Conservation (phyloP, 2,888 invertebrate species). For the Limenitis camilla region DNA sequence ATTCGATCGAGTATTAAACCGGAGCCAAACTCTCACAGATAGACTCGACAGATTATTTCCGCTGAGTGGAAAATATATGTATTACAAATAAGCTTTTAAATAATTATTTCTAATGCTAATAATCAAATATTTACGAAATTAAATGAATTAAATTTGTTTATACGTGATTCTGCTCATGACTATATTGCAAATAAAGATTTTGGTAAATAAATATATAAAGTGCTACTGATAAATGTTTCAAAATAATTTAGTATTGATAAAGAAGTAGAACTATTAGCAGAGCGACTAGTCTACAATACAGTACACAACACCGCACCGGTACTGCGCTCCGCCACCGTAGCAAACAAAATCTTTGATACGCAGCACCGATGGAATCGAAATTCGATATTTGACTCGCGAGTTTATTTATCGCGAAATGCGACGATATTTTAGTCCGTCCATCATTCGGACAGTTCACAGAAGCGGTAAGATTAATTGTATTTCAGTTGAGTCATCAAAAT, state of each 20-base stretch:
- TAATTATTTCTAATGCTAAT: too few species aligned
- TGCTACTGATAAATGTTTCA: neutral
- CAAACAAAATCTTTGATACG: constrained; percentile 69
- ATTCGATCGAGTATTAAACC: constrained; percentile 57
- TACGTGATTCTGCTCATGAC: too few species aligned
- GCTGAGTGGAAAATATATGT: too few species aligned
- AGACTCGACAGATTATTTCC: constrained; percentile 70
- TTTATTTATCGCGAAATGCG: constrained; percentile 73
- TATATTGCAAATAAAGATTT: too few species aligned
- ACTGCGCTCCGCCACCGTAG: constrained; percentile 57
- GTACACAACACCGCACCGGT: constrained; percentile 30
- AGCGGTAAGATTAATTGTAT: constrained; percentile 74
- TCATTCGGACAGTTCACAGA: constrained; percentile 73
- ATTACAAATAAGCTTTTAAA: too few species aligned
- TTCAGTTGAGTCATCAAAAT: constrained; percentile 75
- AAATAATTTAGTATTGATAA: neutral
- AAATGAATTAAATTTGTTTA: too few species aligned
- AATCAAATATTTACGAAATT: too few species aligned
- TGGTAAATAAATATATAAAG: too few species aligned
- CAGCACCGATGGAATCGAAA: constrained; percentile 73
- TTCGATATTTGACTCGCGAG: constrained; percentile 65
- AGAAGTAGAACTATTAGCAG: neutral
- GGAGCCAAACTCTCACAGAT: constrained; percentile 60
- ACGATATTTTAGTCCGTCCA: constrained; percentile 72
- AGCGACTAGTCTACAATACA: neutral